Evolutionary conservation across 2,113 vertebrate genomes (phyloP).

Genomic region (Propithecus coquereli): DNA sequence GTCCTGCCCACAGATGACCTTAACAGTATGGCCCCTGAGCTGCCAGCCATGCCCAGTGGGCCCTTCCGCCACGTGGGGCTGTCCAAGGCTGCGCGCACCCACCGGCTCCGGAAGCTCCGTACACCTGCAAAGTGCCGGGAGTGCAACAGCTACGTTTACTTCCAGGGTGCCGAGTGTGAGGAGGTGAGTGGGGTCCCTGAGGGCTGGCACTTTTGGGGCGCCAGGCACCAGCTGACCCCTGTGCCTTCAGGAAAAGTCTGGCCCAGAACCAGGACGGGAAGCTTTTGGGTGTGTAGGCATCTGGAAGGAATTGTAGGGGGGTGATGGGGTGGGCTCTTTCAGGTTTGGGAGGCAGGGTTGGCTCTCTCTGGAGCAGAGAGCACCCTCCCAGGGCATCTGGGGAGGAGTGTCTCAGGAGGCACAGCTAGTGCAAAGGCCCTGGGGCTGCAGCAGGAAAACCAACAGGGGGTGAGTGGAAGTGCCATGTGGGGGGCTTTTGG

Average conservation of each 20-base stretch:
- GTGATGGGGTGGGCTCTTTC: background rate
- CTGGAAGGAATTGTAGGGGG: background rate
- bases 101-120: conserved; percentile 93
- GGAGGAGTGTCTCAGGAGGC: background rate
- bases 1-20: conserved; percentile 84
- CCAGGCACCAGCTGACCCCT: background rate
- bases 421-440: too few relatives aligned
- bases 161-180: conserved; percentile 97
- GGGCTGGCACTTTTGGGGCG: accelerated
- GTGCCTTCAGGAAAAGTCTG: background rate
- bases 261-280: background rate
- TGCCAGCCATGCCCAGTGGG: conserved; percentile 84
- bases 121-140: conserved; percentile 94
- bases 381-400: background rate
- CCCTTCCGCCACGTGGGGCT: conserved; percentile 93
- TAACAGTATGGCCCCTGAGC: conserved; percentile 87
- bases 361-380: too few relatives aligned
- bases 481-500: accelerated
- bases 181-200: conserved; percentile 82
- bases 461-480: background rate
- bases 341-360: background rate
- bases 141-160: conserved; percentile 98
- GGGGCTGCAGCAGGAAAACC: background rate
- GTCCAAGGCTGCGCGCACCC: conserved; percentile 94
- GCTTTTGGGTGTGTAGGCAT: background rate